Conservation (phyloP, 2,888 invertebrate species). For the Tridacna gigas region DNA sequence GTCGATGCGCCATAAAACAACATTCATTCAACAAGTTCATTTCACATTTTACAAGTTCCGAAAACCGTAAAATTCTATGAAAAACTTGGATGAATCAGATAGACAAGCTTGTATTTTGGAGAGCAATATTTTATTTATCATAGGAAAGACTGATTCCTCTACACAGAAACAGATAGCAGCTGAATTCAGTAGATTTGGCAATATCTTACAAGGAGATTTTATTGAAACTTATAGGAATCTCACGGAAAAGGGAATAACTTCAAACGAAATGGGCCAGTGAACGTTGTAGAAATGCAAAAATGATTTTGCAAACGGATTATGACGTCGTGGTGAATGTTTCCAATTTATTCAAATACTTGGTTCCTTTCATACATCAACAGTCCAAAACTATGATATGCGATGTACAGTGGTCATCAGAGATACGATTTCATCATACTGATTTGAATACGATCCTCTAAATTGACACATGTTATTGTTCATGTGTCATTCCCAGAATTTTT, state of each 20-base stretch:
- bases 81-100: slow-evolving; percentile 1
- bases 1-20: too few relatives aligned
- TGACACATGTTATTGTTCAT: too few relatives aligned
- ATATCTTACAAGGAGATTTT: slow-evolving; percentile 5
- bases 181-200: neutral
- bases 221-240: neutral
- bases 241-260: neutral
- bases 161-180: neutral
- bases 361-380: neutral
- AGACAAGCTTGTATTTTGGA: neutral
- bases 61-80: neutral
- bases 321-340: neutral
- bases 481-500: too few relatives aligned
- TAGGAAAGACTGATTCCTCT: neutral
- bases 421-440: too few relatives aligned
- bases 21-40: too few relatives aligned
- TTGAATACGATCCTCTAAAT: too few relatives aligned
- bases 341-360: neutral
- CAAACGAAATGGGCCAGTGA: neutral
- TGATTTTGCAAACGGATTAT: neutral
- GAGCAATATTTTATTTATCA: neutral
- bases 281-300: neutral
- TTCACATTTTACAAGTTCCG: too few relatives aligned
- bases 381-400: neutral
- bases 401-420: too few relatives aligned